Percentiles rank a stretch among this genome's conserved stretches.
Evolutionary conservation across 2,888 invertebrate genomes (phyloP).

Genomic region (Cordilura impudica): DNA sequence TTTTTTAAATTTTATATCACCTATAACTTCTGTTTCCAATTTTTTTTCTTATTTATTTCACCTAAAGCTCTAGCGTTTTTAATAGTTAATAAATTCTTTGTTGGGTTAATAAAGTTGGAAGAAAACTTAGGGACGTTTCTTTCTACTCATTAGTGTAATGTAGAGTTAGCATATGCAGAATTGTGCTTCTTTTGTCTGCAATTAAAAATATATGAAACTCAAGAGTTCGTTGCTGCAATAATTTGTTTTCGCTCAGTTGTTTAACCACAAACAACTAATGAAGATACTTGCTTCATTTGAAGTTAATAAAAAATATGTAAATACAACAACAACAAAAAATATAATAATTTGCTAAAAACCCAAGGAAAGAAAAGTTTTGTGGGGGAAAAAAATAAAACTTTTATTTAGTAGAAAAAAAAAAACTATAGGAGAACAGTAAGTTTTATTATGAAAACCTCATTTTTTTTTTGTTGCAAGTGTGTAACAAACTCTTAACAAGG

Average conservation of each 20-base stretch:
- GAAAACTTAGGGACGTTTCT: background rate
- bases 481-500: background rate
- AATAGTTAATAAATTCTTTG: background rate
- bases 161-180: background rate
- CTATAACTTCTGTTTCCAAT: too few relatives aligned
- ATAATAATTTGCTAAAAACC: background rate
- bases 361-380: background rate
- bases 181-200: background rate
- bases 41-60: too few relatives aligned
- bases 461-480: too few relatives aligned
- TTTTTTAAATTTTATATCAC: too few relatives aligned
- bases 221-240: background rate
- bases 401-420: background rate
- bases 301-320: slow-evolving; percentile 17
- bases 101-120: background rate
- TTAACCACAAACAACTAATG: slow-evolving; percentile 4
- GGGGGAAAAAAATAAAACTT: background rate
- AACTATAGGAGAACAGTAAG: background rate
- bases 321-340: too few relatives aligned
- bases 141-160: background rate
- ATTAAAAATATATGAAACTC: background rate
- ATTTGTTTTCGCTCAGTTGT: background rate
- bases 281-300: slow-evolving; percentile 15
- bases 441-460: background rate
- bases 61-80: too few relatives aligned